Base-by-base conservation (phyloP, 2,797 vertebrate genomes). In the Helarctos malayanus region DNA sequence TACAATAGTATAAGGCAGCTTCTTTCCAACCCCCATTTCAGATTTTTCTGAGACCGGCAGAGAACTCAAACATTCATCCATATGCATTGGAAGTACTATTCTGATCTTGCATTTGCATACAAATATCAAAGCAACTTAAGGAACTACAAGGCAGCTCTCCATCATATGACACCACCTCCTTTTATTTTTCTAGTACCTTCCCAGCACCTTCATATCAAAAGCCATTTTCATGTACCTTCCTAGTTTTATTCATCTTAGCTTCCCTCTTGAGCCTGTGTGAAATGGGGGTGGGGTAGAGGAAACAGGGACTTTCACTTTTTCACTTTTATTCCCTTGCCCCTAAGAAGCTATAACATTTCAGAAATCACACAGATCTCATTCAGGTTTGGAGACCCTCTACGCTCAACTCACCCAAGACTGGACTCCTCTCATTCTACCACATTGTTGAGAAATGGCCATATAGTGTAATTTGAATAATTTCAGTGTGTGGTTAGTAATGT, bases 71-170 rank as follows among this genome's bases (percentile, higher is more conserved):
- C 88, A 92, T 68, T 98, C 97, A 96, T 97, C 94, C 71, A 95
- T 95, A 97, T 87, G 91, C 95, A 98, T 97, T 86, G 95, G 94
- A 98, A 98, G 97, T 27, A 90, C 97, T 96, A 92, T 95, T 97
- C 96, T 95, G 96, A 86, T 87, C 95, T 96, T 0, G 0, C 11
- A 98, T 98, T 98, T 98, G 97, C 98, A 98, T 98, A 97, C 97
- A 98, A 98, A 99, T 98, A 97, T 97, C 96, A 96, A 98, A 92
- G 91, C 96, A 95, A 98, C 96, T 96, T 97, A 89, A 97, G 92
- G 38, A 97, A 97, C 96, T 93, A 63, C 92, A 81, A 23, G 94
- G 85, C 89, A 83, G 90, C 86, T 91, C 57, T 97, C 96, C 54
- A 76, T 86, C 61, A 21, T 14, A 45, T 25, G 73, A 97, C 57